These are phyloP conservation scores for Anguilla rostrata DNA, from an alignment of 2,113 vertebrate genomes.

Conservation along the genomic window DNA sequence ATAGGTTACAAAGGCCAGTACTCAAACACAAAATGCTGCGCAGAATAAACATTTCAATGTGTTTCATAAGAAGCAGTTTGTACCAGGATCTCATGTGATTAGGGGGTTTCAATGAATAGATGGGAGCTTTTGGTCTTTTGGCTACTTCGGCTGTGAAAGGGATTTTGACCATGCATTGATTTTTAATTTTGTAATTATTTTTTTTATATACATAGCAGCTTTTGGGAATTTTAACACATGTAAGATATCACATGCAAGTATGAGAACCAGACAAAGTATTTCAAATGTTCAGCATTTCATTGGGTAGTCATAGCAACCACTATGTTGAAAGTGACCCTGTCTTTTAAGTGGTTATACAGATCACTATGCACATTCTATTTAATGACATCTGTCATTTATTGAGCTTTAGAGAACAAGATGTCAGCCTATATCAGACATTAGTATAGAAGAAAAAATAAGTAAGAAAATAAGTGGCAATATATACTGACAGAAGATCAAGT, in stretches of 20 bases:
- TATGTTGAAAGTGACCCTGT: slow-evolving; percentile 3
- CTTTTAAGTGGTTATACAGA: slow-evolving; percentile 20
- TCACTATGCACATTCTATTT: background rate
- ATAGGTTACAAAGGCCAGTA: background rate
- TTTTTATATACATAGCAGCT: slow-evolving; percentile 1
- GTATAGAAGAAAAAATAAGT: background rate
- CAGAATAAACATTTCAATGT: background rate
- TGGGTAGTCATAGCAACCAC: slow-evolving; percentile 26
- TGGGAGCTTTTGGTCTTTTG: slow-evolving; percentile 10
- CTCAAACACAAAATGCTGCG: background rate
- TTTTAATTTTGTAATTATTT: slow-evolving; percentile 24
- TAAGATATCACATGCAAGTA: slow-evolving; percentile 17
- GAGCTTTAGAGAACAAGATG: background rate
- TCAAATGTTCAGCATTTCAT: slow-evolving; percentile 1
- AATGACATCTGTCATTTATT: background rate
- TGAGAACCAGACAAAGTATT: background rate
- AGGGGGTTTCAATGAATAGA: background rate
- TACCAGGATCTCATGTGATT: background rate
- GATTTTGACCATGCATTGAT: slow-evolving; percentile 15
- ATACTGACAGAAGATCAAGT: no score
- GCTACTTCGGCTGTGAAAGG: background rate
- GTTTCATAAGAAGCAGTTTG: background rate
- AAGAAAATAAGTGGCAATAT: background rate
- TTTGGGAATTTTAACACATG: slow-evolving; percentile 12
- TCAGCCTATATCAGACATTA: background rate